Evolutionary conservation across 1,140 invertebrate genomes (phyloP).

Genomic region (Bombus waltoni): DNA sequence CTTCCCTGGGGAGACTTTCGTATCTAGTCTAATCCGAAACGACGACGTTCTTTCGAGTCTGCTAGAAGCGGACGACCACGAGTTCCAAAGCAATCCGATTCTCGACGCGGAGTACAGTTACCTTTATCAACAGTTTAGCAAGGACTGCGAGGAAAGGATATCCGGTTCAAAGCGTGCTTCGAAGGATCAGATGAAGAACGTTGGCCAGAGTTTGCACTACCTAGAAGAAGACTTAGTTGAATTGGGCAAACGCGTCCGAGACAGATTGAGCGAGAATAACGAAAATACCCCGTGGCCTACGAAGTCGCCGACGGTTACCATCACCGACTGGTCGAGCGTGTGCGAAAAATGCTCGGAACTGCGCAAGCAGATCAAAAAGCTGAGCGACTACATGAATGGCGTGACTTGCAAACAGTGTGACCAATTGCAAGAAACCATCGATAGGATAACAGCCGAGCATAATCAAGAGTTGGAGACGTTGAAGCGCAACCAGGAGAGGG

Average conservation of each 20-base stretch:
- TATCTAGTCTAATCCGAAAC: slow-evolving; percentile 77
- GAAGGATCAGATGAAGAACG: slow-evolving; percentile 71
- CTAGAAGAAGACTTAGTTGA: slow-evolving; percentile 74
- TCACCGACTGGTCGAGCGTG: slow-evolving; percentile 72
- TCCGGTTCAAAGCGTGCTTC: slow-evolving; percentile 56
- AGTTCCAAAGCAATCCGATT: slow-evolving; percentile 80
- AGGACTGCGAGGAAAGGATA: slow-evolving; percentile 81
- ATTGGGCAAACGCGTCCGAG: slow-evolving; percentile 65
- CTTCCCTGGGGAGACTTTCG: slow-evolving; percentile 66
- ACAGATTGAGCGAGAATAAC: slow-evolving; percentile 46
- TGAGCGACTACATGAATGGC: slow-evolving; percentile 83
- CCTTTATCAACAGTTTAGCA: slow-evolving; percentile 85
- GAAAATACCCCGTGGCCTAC: slow-evolving; percentile 42
- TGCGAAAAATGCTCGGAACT: slow-evolving; percentile 77
- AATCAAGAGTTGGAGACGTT: slow-evolving; percentile 75
- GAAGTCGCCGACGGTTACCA: slow-evolving; percentile 15
- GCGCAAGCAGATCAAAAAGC: slow-evolving; percentile 82
- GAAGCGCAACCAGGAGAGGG: slow-evolving; percentile 73
- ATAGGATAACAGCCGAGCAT: slow-evolving; percentile 75
- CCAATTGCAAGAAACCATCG: slow-evolving; percentile 82
- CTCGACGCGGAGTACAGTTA: slow-evolving; percentile 85
- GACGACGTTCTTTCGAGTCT: slow-evolving; percentile 74
- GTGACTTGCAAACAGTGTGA: slow-evolving; percentile 85
- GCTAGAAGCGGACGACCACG: slow-evolving; percentile 63
- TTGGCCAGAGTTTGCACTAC: slow-evolving; percentile 67